Evolutionary conservation across 2,113 vertebrate genomes (phyloP), one percentile per base, ranked within the genome.

Genomic region (Sprattus sprattus): DNA sequence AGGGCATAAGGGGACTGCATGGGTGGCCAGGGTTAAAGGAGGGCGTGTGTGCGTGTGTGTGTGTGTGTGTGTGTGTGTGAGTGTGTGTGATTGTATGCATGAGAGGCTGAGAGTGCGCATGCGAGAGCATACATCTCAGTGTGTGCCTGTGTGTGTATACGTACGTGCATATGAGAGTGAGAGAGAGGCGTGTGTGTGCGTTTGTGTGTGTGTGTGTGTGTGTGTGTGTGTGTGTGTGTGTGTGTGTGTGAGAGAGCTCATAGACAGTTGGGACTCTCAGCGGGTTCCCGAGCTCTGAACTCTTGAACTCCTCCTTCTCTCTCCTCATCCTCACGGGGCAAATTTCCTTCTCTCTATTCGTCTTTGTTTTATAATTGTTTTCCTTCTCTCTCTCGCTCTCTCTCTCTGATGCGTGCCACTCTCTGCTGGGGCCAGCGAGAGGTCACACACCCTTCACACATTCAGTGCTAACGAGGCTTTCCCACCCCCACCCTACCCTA

Each of bases 401-500:
- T 82, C 60, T 54, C 64, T 52, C 44, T 67, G 88, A 89, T 91
- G 92, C 90, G 86, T 88, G 89, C 91, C 92, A 84, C 89, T 93
- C 91, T 90, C 83, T 7, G 81, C 60, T 67, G 82, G 93, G 64
- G 93, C 94, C 92, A 92, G 84, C 54, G 57, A 32, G 25, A 85
- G 94, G 94, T 94, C 92, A 88, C 75, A n/a, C 71, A 88, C 89
- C 89, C 91, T 92, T 93, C 91, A 91, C 93, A 81, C 92, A 45
- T 91, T 22, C 44, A 28, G 16, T 9, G 11, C 44, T 64, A 60
- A 60, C 50, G 84, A 82, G 87, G 87, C 84, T 81, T 86, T 82
- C 86, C 86, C 87, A 82, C 82, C 22, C 85, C 28, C 10, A 32
- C 64, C 13, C 7, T 7, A 11, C 13, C n/a, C 11, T 10, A 71